A percentile compares a stretch with the other conserved stretches of the same genome.
Evolutionary conservation across 2,113 vertebrate species (phyloP).

Genomic region (Chlamydotis undulata): DNA sequence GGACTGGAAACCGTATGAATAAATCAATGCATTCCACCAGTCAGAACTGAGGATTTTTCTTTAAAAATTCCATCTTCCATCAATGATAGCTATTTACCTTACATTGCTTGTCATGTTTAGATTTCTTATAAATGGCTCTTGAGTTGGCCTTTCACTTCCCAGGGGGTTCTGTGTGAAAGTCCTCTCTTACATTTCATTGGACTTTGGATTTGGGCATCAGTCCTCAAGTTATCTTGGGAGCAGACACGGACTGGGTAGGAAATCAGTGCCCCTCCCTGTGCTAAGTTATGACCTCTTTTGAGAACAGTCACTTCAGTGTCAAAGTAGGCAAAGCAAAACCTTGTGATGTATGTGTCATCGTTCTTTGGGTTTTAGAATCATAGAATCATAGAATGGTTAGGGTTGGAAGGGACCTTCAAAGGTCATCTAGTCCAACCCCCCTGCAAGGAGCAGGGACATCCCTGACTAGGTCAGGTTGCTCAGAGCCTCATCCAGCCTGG

Average conservation of each 20-base stretch:
- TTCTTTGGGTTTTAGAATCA: not conserved
- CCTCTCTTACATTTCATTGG: not conserved
- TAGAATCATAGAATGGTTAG: no score
- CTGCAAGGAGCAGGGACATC: no score
- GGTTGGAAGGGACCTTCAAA: no score
- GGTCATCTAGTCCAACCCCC: no score
- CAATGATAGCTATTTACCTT: not conserved
- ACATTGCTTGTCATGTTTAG: not conserved
- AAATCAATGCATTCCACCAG: not conserved
- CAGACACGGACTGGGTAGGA: not conserved
- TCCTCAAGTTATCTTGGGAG: not conserved
- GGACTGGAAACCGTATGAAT: not conserved
- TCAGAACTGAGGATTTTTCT: not conserved
- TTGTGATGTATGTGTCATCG: not conserved
- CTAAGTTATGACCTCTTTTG: not conserved
- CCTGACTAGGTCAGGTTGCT: no score
- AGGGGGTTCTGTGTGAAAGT: not conserved
- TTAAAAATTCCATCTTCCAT: not conserved
- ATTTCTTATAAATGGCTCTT: conserved; percentile 12
- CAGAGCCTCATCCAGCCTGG: no score
- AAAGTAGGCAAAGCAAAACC: not conserved
- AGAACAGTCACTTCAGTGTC: not conserved
- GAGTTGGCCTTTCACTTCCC: not conserved
- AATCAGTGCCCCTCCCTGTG: not conserved
- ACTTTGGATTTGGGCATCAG: not conserved